Evolutionary conservation across 1,140 invertebrate genomes (phyloP), one percentile per base, ranked within the genome.

Genomic region (Bombus affinis): DNA sequence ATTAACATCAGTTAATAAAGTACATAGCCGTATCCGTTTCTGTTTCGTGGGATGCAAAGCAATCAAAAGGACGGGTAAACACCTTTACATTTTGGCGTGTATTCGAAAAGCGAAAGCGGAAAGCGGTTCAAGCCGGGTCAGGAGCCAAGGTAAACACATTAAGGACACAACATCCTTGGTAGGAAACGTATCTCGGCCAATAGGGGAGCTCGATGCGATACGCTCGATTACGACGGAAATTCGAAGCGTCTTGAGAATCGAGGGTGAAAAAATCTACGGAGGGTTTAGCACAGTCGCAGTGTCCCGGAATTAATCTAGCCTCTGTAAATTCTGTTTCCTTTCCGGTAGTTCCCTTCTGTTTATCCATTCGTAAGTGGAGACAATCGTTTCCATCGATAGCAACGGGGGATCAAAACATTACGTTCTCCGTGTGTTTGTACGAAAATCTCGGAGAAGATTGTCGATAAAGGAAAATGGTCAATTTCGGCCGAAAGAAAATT

Each of bases 81-180:
- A 70, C n/a, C 39, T 35, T 42, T 73, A 59, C 53, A 71, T 80
- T 76, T 53, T n/a, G 10, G 12, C 59, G 10, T n/a, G 28, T 62
- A n/a, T n/a, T 62, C 10, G 59, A 62, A n/a, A 62, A 28, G 25
- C n/a, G 53, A 44, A 28, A 15, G 62, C 32, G 86, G 86, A 78
- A 85, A 76, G 78, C 71, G 85, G 87, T 86, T 87, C 90, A 83
- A 91, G 88, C 91, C 77, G 91, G 91, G 88, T 93, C 90, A 89
- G 90, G 86, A 89, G 91, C 89, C 88, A 93, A 92, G 88, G 93
- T 93, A 94, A 94, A 93, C 92, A 93, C 93, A 93, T 93, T 93
- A 93, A 88, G 90, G 88, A 91, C 92, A 90, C 86, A 91, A 91
- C 86, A 90, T 93, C 88, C 91, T 90, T 18, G 32, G 87, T 80